Percentiles rank a stretch among this genome's conserved stretches.
Conservation (phyloP, 92 coral and sea anemone species). For the Bergia sp. region DNA sequence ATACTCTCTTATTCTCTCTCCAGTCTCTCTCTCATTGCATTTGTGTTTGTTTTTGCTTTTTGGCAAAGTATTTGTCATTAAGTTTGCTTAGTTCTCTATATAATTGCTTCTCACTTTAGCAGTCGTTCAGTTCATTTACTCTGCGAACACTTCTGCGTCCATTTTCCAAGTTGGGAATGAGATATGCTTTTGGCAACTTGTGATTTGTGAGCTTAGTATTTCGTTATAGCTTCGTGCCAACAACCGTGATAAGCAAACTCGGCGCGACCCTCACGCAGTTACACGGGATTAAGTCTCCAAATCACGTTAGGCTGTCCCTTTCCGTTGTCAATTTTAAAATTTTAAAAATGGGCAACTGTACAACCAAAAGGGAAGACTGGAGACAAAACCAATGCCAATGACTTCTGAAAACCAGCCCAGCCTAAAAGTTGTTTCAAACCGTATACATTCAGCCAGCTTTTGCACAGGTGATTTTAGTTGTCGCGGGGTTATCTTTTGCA, state of each 20-base stretch:
- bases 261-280: background rate
- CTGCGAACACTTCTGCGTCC: background rate
- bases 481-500: background rate
- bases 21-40: background rate
- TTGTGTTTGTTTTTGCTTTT: background rate
- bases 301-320: background rate
- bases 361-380: background rate
- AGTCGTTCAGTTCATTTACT: background rate
- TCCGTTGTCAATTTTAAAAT: background rate
- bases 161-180: background rate
- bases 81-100: too few species aligned
- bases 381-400: background rate
- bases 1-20: slow-evolving; percentile 21
- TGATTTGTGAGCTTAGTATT: background rate
- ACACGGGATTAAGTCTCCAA: background rate
- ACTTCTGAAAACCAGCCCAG: background rate
- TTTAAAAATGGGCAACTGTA: background rate
- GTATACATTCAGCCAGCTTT: too few species aligned
- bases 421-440: background rate
- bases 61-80: background rate
- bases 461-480: too few species aligned
- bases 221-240: background rate
- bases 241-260: background rate
- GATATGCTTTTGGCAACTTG: background rate
- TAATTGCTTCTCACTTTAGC: background rate